phyloP scores from a whole-genome alignment of 2,888 invertebrate species.

The Bombylius discolor region DNA sequence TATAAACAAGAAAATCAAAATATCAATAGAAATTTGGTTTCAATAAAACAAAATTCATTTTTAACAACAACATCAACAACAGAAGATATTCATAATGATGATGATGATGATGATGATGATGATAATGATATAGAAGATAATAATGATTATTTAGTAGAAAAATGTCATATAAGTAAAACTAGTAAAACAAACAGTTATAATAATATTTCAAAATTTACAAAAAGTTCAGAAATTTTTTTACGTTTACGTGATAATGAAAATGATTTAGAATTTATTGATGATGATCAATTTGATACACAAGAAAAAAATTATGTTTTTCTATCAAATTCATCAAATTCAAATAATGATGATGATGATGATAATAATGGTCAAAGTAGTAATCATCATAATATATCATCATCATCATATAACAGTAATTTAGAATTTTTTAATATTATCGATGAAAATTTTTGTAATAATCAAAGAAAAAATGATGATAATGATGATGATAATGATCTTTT shows the following conservation, averaged over 20 bases:
- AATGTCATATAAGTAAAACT: too few species aligned
- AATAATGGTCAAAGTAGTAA: conserved; percentile 1
- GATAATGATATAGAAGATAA: background rate
- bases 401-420: background rate
- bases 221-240: conserved; percentile 15
- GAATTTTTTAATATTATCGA: too few species aligned
- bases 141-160: too few species aligned
- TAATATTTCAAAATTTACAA: background rate
- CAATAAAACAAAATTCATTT: too few species aligned
- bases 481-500: background rate
- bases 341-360: conserved; percentile 6
- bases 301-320: too few species aligned
- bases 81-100: too few species aligned
- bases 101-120: background rate
- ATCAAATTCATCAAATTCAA: conserved; percentile 5
- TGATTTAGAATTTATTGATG: conserved; percentile 12
- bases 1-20: background rate
- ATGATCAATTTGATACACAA: conserved; percentile 7
- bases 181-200: too few species aligned
- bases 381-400: background rate
- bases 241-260: conserved; percentile 9
- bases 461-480: background rate
- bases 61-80: too few species aligned
- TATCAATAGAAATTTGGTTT: background rate
- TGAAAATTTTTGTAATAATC: too few species aligned